These are phyloP conservation scores for Drosophila barbarae DNA, from an alignment of 2,888 invertebrate species.

Conservation along the genomic window DNA sequence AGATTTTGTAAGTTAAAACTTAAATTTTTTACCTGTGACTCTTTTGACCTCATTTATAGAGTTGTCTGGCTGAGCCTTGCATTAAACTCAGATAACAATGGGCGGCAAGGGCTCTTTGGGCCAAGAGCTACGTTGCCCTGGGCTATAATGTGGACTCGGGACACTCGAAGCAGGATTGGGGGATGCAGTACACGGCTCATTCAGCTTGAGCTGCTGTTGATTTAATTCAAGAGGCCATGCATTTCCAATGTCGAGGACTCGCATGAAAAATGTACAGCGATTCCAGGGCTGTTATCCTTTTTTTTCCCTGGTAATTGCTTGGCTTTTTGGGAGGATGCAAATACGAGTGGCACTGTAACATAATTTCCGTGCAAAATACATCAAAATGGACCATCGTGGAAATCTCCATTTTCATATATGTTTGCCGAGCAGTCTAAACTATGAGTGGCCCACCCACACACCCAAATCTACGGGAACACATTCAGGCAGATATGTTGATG, in stretches of 20 bases:
- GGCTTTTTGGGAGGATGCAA: slow-evolving; percentile 26
- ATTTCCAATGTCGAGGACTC: slow-evolving; percentile 63
- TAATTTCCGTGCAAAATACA: slow-evolving; percentile 72
- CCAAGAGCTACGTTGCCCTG: slow-evolving; percentile 39
- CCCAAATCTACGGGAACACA: slow-evolving; percentile 2
- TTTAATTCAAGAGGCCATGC: slow-evolving; percentile 74
- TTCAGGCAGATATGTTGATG: slow-evolving; percentile 49
- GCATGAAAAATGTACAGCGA: slow-evolving; percentile 68
- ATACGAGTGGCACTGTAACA: slow-evolving; percentile 63
- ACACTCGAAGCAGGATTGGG: slow-evolving; percentile 33
- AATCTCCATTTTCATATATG: slow-evolving; percentile 55
- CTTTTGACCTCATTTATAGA: background rate
- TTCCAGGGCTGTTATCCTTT: slow-evolving; percentile 43
- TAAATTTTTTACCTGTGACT: background rate
- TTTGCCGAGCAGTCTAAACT: slow-evolving; percentile 39
- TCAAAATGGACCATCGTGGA: slow-evolving; percentile 61
- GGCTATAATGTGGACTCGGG: slow-evolving; percentile 37
- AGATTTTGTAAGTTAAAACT: background rate
- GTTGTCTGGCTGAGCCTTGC: slow-evolving; percentile 18
- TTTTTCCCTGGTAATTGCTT: slow-evolving; percentile 20
- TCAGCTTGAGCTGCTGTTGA: slow-evolving; percentile 70
- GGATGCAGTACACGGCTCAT: slow-evolving; percentile 37
- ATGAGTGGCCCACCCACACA: slow-evolving; percentile 21
- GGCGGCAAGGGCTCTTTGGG: slow-evolving; percentile 15
- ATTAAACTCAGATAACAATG: slow-evolving; percentile 42